A percentile compares a stretch with the other conserved stretches of the same genome.
Evolutionary conservation across 2,113 vertebrate species (phyloP).

Genomic region (Coryphaenoides rupestris): DNA sequence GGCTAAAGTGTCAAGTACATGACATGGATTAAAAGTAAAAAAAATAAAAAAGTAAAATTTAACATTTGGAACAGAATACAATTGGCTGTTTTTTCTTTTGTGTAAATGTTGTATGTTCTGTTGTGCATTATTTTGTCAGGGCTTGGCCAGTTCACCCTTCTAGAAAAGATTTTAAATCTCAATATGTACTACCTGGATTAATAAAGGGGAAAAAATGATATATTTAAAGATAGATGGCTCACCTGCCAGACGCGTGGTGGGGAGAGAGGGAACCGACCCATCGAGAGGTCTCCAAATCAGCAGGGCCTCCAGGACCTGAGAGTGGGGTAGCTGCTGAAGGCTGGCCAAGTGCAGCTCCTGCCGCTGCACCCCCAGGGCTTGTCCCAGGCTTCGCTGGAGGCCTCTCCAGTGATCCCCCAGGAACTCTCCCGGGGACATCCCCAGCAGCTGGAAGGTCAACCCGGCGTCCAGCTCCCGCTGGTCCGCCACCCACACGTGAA

Average conservation of each 20-base stretch:
- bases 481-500: slow-evolving; percentile 81
- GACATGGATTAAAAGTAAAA: not conserved
- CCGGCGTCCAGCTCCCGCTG: slow-evolving; percentile 77
- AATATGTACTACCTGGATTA: not conserved
- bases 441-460: slow-evolving; percentile 76
- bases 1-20: too few species aligned
- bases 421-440: slow-evolving; percentile 85
- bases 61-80: not conserved
- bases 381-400: slow-evolving; percentile 82
- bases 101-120: not conserved
- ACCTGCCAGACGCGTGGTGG: slow-evolving; percentile 66
- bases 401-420: slow-evolving; percentile 89
- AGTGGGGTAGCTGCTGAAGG: slow-evolving; percentile 77
- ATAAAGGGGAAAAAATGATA: not conserved
- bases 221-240: slow-evolving; percentile 14
- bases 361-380: slow-evolving; percentile 68
- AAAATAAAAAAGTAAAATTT: not conserved
- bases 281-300: slow-evolving; percentile 71
- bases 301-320: slow-evolving; percentile 77
- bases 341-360: slow-evolving; percentile 88
- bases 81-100: not conserved
- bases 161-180: too few species aligned
- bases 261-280: slow-evolving; percentile 52
- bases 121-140: too few species aligned
- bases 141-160: too few species aligned